Base-by-base conservation (phyloP, 2,888 invertebrate species). In the Noctua janthina region DNA sequence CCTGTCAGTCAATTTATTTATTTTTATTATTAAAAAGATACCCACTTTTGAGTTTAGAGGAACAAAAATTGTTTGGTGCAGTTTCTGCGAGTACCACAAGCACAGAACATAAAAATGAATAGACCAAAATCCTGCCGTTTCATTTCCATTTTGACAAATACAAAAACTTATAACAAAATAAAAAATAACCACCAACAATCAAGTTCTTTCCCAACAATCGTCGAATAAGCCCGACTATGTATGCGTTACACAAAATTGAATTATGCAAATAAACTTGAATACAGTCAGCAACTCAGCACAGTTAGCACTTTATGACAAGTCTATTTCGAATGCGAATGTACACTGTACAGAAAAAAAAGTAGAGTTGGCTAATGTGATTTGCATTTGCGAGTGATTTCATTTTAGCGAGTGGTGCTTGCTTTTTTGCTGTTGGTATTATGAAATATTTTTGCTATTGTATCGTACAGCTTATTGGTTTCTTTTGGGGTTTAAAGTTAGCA, bases 251-350 rank as follows among this genome's bases (percentile, higher is more conserved):
- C 72, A 17, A 67, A 86, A 88, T 79, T 72, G 75, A 87, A 87
- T 87, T 80, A 87, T 84, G 87, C 75, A 87, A 78, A 88, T 76
- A 76, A 7, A 62, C 67, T 70, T 17, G 43, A 77, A 73, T 67
- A 67, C 59, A 71, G 78, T 77, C 69, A 74, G 66, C 23, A 11
- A 20, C 69, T 69, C 56, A 74, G 68, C 35, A 13, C 51, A 59
- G 74, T 86, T 69, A 75, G 68, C 78, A 76, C 69, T 86, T 78
- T 78, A 71, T 79, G 70, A 81, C 62, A 85, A 85, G 66, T 82
- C 43, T 81, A 76, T 87, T 87, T 75, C 11, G 35, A 43, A 67
- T 62, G 85, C 68, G 72, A 75, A 39, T 74, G 74, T 83, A 75
- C 67, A 70, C 35, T 74, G 74, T 83, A 69, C 67, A 15, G 39